Base-by-base conservation (phyloP, 2,113 vertebrate genomes). In the Semnornis frantzii region DNA sequence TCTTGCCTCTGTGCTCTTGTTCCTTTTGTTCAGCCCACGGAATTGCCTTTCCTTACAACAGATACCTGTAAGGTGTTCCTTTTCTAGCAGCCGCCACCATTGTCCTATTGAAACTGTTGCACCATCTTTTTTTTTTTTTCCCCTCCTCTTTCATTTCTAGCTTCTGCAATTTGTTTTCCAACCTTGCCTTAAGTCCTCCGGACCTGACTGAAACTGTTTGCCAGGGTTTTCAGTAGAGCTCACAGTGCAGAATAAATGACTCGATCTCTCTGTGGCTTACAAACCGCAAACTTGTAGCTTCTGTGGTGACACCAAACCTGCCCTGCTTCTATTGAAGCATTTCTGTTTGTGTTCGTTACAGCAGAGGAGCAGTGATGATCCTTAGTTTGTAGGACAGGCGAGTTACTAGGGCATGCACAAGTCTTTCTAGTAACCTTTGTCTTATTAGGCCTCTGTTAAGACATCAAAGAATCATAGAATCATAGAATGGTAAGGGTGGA, bases 21-120 rank as follows among this genome's bases (percentile, higher is more conserved):
- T 34, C 30, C 28, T 76, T 70, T 87, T 70, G 28, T 84, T 90
- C 62, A 78, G 23, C 7, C 27, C 7, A 25, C 69, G 23, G 69
- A 50, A 88, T 63, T 59, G 73, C 34, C 86, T 75, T 77, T 79
- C 23, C 15, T 69, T 65, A 54, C 19, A 46, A 37, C 34, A 31
- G 3, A 37, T 59, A 7, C 8, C 4, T 48, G 44, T 24, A 34
- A 54, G 33, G 18, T 0, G 0, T 63, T 89, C 6, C 1, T 69
- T 64, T 39, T 85, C 28, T 12, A 70, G 12, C n/a, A 82, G 31
- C 33, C 17, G 23, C 65, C n/a, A 17, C 24, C 31, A 31, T 72
- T 27, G 12, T 46, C 23, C 18, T 78, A 21, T 48, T 46, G 4
- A 37, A 89, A 39, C 18, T 89, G 8, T 42, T 63, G 34, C 21